Conservation (phyloP, 1,140 invertebrate genomes). For the Diploscapter pachys region DNA sequence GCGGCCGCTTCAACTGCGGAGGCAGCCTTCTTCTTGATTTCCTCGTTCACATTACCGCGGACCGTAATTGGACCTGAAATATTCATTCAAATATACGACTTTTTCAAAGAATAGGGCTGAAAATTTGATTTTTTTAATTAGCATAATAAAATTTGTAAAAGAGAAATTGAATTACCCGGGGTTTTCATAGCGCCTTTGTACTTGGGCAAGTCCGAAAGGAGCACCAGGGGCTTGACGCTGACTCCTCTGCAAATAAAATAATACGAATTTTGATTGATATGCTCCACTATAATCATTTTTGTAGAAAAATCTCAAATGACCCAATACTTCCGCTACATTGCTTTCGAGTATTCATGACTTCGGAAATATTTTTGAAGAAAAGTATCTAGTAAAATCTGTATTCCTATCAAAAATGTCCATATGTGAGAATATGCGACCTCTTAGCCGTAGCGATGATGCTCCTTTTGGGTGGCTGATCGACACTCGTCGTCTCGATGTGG, state of each 20-base stretch:
- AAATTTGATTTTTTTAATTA: too few relatives aligned
- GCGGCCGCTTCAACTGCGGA: too few relatives aligned
- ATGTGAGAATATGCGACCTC: slow-evolving; percentile 59
- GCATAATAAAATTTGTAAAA: too few relatives aligned
- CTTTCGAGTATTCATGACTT: too few relatives aligned
- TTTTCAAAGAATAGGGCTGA: slow-evolving; percentile 3
- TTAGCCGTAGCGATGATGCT: slow-evolving; percentile 87
- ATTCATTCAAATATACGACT: slow-evolving; percentile 9
- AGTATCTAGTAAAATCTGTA: too few relatives aligned
- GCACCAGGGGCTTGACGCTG: slow-evolving; percentile 3
- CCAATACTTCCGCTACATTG: too few relatives aligned
- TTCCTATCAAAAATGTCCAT: not conserved
- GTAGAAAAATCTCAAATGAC: too few relatives aligned
- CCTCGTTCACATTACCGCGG: too few relatives aligned
- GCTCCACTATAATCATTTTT: not conserved
- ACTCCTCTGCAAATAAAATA: slow-evolving; percentile 10
- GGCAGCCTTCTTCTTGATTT: too few relatives aligned
- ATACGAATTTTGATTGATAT: not conserved
- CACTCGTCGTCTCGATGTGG: slow-evolving; percentile 84
- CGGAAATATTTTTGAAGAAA: too few relatives aligned
- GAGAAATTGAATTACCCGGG: slow-evolving; percentile 1
- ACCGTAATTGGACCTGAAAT: not conserved
- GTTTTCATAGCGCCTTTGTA: slow-evolving; percentile 20
- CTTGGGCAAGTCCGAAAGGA: slow-evolving; percentile 28
- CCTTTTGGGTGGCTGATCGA: slow-evolving; percentile 87